Conservation (phyloP, 2,797 vertebrate species). For the Sphenopsis melanotis region DNA sequence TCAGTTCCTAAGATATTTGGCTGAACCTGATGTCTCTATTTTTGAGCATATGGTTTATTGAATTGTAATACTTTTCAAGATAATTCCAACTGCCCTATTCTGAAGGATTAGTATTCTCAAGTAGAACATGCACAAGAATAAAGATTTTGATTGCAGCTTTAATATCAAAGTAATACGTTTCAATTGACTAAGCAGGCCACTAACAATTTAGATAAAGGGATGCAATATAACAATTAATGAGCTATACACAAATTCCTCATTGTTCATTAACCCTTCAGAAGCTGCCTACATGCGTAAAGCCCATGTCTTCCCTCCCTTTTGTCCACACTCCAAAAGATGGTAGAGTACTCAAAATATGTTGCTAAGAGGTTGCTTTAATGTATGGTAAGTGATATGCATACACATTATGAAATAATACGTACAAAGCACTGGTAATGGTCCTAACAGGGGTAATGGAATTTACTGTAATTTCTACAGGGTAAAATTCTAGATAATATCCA, state of each 20-base stretch:
- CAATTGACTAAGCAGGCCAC: conserved; percentile 70
- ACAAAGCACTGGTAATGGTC: neutral
- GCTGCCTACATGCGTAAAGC: neutral
- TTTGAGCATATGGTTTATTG: conserved; percentile 55
- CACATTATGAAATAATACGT: neutral
- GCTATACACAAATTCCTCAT: conserved; percentile 61
- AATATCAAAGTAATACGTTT: conserved; percentile 74
- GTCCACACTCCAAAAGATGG: neutral
- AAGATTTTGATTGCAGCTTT: conserved; percentile 68
- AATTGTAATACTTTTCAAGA: conserved; percentile 57
- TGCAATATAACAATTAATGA: conserved; percentile 73
- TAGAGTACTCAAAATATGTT: neutral
- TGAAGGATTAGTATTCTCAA: conserved; percentile 61
- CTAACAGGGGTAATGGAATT: conserved; percentile 23
- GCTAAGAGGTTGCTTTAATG: conserved; percentile 12
- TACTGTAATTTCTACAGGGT: conserved; percentile 16
- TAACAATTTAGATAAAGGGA: conserved; percentile 73
- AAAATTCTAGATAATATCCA: conserved; percentile 37
- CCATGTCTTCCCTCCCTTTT: neutral
- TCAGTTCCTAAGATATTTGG: neutral
- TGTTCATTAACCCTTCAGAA: conserved; percentile 68
- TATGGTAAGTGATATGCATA: neutral
- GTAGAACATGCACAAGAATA: conserved; percentile 65
- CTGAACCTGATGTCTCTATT: conserved; percentile 36
- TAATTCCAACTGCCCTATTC: conserved; percentile 48